Evolutionary conservation across 37 sponge, comb jelly and placozoan species (phyloP), one percentile per base, ranked within the genome.

Genomic region (Eunapius fragilis): DNA sequence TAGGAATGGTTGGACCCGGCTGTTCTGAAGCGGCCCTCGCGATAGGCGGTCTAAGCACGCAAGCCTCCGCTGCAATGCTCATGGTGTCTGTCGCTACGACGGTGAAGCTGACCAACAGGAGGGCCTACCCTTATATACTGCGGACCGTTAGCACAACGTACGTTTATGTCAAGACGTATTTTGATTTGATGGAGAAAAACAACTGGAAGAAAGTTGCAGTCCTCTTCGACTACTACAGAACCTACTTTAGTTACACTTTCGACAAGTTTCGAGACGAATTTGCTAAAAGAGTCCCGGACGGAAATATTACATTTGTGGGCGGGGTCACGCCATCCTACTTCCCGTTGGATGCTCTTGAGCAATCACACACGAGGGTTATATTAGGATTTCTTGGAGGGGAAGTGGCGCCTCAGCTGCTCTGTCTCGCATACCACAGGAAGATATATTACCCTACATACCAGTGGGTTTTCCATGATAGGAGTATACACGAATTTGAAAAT

Each of bases 1-100:
- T 79, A 3, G 87, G 87, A 3, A 87, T 87, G 25, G 38, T 87
- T 25, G 87, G 87, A 2, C 81, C 87, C 28, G 87, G 67, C 1
- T 87, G 87, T 25, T 74, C 81, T 0, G 80, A 58, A 31, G 75
- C 81, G 2, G 58, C 87, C 2, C 25, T 80, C 17, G n/a, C 33
- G 26, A 19, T 87, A 17, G 80, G 81, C 48, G 26, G 28, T 0
- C 80, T 80, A 32, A 71, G 27, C 17, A 58, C 35, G 47, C 81
- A 58, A 13, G 58, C 6, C 58, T 58, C 58, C 58, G 14, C 22
- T 19, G 58, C 58, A 58, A 58, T 19, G 17, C 58, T 58, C 19
- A 58, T 58, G 58, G 58, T 58, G 58, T 58, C 58, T 58, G 58
- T 58, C 58, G 58, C 58, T 11, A 58, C 58, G 1, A 58, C 58